A percentile compares a stretch with the other conserved stretches of the same genome.
Conservation (phyloP, 1,140 invertebrate species). For the Battus philenor region DNA sequence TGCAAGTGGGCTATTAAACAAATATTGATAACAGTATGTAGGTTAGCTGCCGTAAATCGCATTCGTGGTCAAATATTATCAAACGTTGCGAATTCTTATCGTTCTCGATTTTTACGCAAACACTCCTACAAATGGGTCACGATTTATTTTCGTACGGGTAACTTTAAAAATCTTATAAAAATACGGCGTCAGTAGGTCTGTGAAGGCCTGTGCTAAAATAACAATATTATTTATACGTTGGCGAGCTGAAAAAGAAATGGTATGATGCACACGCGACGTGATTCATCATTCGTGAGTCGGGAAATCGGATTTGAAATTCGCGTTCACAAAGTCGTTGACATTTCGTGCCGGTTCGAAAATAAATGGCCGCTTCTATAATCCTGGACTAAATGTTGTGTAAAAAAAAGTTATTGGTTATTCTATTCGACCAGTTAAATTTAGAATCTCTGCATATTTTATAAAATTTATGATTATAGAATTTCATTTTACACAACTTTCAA, state of each 20-base stretch:
- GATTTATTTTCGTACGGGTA: constrained; percentile 45
- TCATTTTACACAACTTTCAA: too few species aligned
- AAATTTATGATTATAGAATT: too few species aligned
- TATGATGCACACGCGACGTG: constrained; percentile 53
- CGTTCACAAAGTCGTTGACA: constrained; percentile 55
- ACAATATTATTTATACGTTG: constrained; percentile 40
- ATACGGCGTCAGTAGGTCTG: constrained; percentile 40
- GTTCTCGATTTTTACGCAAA: constrained; percentile 54
- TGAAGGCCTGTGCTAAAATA: constrained; percentile 30
- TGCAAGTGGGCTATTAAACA: constrained; percentile 59
- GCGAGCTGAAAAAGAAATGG: constrained; percentile 47
- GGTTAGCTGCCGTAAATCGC: constrained; percentile 64
- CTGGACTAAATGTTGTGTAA: too few species aligned
- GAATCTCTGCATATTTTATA: too few species aligned
- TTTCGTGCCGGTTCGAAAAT: constrained; percentile 37
- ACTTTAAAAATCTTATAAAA: constrained; percentile 27
- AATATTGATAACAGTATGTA: constrained; percentile 67
- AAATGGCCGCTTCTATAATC: constrained; percentile 28
- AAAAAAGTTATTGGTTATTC: too few species aligned
- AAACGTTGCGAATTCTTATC: constrained; percentile 70
- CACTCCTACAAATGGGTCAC: constrained; percentile 55
- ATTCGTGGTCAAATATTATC: constrained; percentile 66
- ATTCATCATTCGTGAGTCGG: constrained; percentile 37
- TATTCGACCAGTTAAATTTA: too few species aligned
- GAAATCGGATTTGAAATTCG: constrained; percentile 55